Evolutionary conservation across 2,113 vertebrate genomes (phyloP), one percentile per base, ranked within the genome.

Genomic region (Notarius lentiginosus): DNA sequence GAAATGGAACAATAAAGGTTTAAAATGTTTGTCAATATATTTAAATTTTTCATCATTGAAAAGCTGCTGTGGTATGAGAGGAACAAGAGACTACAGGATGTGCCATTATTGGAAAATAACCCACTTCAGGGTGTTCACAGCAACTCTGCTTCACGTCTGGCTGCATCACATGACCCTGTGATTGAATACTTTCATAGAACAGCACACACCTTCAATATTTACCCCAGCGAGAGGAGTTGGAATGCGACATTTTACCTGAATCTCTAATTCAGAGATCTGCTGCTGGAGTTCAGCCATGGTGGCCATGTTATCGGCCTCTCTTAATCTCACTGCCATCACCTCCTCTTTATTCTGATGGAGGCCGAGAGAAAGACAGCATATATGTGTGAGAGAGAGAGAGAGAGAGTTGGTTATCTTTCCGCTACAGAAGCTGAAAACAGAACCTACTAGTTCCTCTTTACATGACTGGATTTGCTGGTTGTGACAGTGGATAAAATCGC

Each of bases 221-320:
- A n/a, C 34, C 51, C 49, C 7, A 41, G 6, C 17, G 20, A 53
- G 51, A 10, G 22, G 47, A 65, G n/a, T 3, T 53, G 15, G 3
- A 56, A 56, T 18, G 22, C 51, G 79, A 30, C 24, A n/a, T 55
- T 24, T 88, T 96, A 99, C 98, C 97, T 99, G 98, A 91, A 99
- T 99, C 94, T 99, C 98, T 30, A 99, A 94, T 90, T 99, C 98
- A 51, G 98, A 98, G 90, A 99, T 97, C 27, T 98, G 97, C 86
- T 99, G 98, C 82, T 96, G 97, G 9, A 99, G 96, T 22, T 99
- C 98, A 24, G 97, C 98, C 95, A 99, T 97, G 34, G 97, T 96
- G 79, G 98, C 98, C 7, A 99, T 99, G 92, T 97, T 96, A 87
- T 99, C 98, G 85, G 98, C 98, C 88, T 99, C 98, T 51, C 98